phyloP scores from a whole-genome alignment of 2,113 vertebrate genomes.

The Atlantisia rogersi region DNA sequence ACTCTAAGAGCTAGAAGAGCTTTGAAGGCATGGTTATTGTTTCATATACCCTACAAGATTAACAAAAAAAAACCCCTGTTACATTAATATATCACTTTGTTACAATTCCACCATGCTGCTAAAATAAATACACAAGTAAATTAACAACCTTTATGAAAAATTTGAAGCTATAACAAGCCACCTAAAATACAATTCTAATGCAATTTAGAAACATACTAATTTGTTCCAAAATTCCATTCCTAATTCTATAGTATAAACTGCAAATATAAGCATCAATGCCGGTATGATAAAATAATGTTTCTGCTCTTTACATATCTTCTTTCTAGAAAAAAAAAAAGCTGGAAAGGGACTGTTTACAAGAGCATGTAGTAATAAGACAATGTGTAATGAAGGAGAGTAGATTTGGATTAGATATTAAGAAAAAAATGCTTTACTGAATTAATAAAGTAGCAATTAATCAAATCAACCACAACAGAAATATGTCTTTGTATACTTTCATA shows the following conservation, averaged over 20 bases:
- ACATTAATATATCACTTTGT: not conserved
- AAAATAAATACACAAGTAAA: not conserved
- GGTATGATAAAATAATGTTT: not conserved
- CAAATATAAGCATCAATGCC: not conserved
- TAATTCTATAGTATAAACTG: not conserved
- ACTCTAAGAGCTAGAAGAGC: not conserved
- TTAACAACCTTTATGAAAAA: not conserved
- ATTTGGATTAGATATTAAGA: too few relatives aligned
- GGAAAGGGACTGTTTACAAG: too few relatives aligned
- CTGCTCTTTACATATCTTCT: not conserved
- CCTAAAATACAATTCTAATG: not conserved
- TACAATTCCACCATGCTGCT: not conserved
- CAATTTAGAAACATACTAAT: not conserved
- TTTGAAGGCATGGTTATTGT: not conserved
- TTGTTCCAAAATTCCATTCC: not conserved
- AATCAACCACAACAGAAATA: not conserved
- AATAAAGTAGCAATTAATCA: not conserved
- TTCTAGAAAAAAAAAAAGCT: not conserved
- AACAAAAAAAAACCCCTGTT: not conserved
- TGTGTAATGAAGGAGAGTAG: too few relatives aligned
- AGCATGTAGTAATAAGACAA: too few relatives aligned
- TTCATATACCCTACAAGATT: not conserved
- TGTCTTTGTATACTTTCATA: not conserved
- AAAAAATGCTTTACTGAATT: too few relatives aligned
- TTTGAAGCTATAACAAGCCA: not conserved